Percentiles rank a stretch among this genome's conserved stretches.
Evolutionary conservation across 2,888 invertebrate genomes (phyloP).

Genomic region (Eilema griseolum): DNA sequence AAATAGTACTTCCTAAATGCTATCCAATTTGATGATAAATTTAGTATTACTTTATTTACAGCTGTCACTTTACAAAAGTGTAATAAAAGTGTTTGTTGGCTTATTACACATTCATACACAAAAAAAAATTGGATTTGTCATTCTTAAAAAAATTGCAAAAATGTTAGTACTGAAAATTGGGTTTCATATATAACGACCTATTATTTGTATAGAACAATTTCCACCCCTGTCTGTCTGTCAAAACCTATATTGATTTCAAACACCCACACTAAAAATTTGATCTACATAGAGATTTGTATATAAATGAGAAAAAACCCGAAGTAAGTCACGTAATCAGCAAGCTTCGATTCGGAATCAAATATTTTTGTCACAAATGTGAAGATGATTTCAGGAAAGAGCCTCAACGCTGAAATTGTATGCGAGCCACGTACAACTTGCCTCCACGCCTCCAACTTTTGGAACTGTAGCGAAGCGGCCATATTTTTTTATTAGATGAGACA

Average conservation of each 20-base stretch:
- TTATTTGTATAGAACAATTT: neutral
- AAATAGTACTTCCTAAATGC: too few species aligned
- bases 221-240: neutral
- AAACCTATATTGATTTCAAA: neutral
- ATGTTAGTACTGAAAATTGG: too few species aligned
- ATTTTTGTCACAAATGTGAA: slow-evolving; percentile 1
- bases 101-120: too few species aligned
- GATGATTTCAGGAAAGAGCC: neutral
- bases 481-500: slow-evolving; percentile 3
- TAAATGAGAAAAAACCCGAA: neutral
- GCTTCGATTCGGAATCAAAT: neutral
- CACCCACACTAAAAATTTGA: neutral
- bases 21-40: too few species aligned
- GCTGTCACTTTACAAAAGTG: too few species aligned
- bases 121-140: too few species aligned
- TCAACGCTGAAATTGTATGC: neutral
- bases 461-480: slow-evolving; percentile 6
- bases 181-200: too few species aligned
- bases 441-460: neutral
- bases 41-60: too few species aligned
- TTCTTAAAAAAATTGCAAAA: too few species aligned
- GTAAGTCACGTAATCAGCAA: neutral
- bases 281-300: neutral
- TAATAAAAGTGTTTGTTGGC: too few species aligned
- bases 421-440: neutral